Conservation (phyloP, 2,888 invertebrate genomes). For the Troides oblongomaculatus region DNA sequence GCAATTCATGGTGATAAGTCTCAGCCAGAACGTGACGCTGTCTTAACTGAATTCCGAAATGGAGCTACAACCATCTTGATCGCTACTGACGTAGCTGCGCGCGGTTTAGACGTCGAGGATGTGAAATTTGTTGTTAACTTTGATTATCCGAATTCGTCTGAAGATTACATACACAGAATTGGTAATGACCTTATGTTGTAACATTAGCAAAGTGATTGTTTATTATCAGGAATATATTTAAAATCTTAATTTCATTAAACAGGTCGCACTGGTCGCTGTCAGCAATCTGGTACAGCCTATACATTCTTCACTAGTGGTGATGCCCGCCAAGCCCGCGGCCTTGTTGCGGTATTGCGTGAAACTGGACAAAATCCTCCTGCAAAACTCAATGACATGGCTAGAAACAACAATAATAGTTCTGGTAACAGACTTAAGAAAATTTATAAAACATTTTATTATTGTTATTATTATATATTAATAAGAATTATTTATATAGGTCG, state of each 20-base stretch:
- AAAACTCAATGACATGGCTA: slow-evolving; percentile 87
- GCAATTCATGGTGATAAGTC: slow-evolving; percentile 98
- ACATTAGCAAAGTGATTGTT: neutral
- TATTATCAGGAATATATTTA: neutral
- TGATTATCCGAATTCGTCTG: slow-evolving; percentile 98
- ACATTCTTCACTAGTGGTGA: slow-evolving; percentile 97
- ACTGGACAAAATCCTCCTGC: slow-evolving; percentile 93
- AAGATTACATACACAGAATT: slow-evolving; percentile 98
- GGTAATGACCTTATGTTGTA: slow-evolving; percentile 62
- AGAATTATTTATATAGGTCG: slow-evolving; percentile 53
- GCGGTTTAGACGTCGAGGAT: slow-evolving; percentile 94
- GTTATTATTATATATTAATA: neutral
- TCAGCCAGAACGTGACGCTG: slow-evolving; percentile 95
- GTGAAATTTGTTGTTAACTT: slow-evolving; percentile 98
- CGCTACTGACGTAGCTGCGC: slow-evolving; percentile 97
- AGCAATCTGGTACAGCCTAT: slow-evolving; percentile 96
- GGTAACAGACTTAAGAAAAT: slow-evolving; percentile 44
- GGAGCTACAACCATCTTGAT: slow-evolving; percentile 94
- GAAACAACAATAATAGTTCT: slow-evolving; percentile 74
- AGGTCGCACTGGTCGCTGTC: slow-evolving; percentile 94
- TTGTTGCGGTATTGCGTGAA: slow-evolving; percentile 94
- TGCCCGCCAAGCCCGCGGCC: slow-evolving; percentile 93
- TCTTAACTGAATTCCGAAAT: slow-evolving; percentile 91
- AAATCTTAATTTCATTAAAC: neutral
- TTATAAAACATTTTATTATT: neutral